These are phyloP conservation scores for Empis livida DNA, from an alignment of 2,888 invertebrate species.

Conservation along the genomic window DNA sequence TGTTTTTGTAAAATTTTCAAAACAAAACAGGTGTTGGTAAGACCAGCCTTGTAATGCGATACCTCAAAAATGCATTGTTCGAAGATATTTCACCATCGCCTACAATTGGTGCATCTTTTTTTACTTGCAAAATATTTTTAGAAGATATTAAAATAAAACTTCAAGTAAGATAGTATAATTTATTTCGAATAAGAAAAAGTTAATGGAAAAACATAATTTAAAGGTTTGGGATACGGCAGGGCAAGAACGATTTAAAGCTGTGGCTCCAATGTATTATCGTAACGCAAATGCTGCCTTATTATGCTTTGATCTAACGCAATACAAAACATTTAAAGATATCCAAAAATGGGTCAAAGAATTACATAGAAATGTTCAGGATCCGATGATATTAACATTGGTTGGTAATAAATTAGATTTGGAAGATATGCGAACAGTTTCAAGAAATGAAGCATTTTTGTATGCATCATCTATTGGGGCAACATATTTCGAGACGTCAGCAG, in stretches of 20 bases:
- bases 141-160: conserved; percentile 58
- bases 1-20: conserved; percentile 11
- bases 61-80: conserved; percentile 65
- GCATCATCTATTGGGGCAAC: conserved; percentile 68
- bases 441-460: conserved; percentile 60
- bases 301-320: conserved; percentile 73
- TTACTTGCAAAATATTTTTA: conserved; percentile 68
- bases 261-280: conserved; percentile 91
- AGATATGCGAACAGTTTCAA: conserved; percentile 46
- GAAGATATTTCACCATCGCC: conserved; percentile 65
- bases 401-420: conserved; percentile 77
- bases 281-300: conserved; percentile 82
- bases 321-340: conserved; percentile 60
- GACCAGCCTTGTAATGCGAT: conserved; percentile 70
- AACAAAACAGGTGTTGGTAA: conserved; percentile 68
- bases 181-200: background rate
- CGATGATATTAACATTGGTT: conserved; percentile 65
- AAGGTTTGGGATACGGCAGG: conserved; percentile 37
- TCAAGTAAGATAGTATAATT: conserved; percentile 43
- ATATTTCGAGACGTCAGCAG: conserved; percentile 75
- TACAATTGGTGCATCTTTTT: conserved; percentile 83
- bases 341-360: conserved; percentile 78
- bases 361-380: conserved; percentile 62
- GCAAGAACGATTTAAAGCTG: conserved; percentile 56
- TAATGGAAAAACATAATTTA: too few relatives aligned